These are phyloP conservation scores for Chaetops frenatus DNA, from an alignment of 2,113 vertebrate species.

Conservation along the genomic window DNA sequence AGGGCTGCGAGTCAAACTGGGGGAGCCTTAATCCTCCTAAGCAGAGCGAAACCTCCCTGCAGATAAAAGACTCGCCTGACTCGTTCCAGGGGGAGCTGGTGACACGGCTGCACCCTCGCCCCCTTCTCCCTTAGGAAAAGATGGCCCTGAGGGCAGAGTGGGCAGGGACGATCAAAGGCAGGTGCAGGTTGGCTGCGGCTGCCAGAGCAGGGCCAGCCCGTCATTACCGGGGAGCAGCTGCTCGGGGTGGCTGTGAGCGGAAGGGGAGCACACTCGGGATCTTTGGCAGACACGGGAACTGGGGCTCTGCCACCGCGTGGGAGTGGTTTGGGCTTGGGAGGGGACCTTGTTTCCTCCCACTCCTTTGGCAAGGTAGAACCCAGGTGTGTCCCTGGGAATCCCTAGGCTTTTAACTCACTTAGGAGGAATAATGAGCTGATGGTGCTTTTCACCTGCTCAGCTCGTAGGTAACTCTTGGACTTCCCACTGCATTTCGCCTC, in stretches of 20 bases:
- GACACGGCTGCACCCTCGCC: conserved; percentile 47
- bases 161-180: conserved; percentile 58
- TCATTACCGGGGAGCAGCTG: conserved; percentile 12
- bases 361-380: conserved; percentile 22
- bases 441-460: conserved; percentile 14
- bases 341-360: conserved; percentile 50
- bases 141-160: conserved; percentile 21
- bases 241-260: not conserved
- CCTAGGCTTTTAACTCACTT: conserved; percentile 1
- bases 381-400: conserved; percentile 59
- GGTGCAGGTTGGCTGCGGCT: not conserved
- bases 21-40: conserved; percentile 46
- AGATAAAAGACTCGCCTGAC: conserved; percentile 54
- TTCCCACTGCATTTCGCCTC: not conserved
- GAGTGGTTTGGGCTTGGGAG: conserved; percentile 42
- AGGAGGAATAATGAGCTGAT: not conserved
- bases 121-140: conserved; percentile 56
- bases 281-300: not conserved
- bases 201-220: not conserved
- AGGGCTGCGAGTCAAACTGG: conserved; percentile 9
- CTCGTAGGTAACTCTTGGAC: not conserved
- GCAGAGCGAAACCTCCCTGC: conserved; percentile 52
- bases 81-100: conserved; percentile 47
- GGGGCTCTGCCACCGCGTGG: not conserved
- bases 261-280: not conserved